phyloP scores from a whole-genome alignment of 1,140 invertebrate species.

The Glossosoma conforme region DNA sequence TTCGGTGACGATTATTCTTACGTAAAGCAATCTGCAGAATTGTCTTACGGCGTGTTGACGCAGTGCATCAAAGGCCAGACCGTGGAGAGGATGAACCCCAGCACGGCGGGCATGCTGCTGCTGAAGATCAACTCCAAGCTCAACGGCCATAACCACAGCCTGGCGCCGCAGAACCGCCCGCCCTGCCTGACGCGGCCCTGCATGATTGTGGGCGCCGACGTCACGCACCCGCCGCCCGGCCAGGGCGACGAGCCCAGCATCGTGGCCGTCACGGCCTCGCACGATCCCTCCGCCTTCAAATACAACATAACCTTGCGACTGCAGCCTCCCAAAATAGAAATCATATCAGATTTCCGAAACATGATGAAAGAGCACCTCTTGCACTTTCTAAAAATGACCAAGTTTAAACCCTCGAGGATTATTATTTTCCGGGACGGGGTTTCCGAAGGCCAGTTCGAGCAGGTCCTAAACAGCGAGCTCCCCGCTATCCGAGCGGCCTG shows the following conservation, averaged over 20 bases:
- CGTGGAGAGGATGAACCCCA: conserved; percentile 37
- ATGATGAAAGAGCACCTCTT: conserved; percentile 54
- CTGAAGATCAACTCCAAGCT: conserved; percentile 81
- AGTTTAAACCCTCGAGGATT: conserved; percentile 54
- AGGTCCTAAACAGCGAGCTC: conserved; percentile 58
- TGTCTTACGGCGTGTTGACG: conserved; percentile 64
- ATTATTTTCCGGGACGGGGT: conserved; percentile 85
- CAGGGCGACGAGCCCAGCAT: conserved; percentile 70
- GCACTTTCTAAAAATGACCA: conserved; percentile 46
- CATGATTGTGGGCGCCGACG: conserved; percentile 82
- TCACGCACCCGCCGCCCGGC: conserved; percentile 79
- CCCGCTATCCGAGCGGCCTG: conserved; percentile 65
- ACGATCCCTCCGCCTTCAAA: conserved; percentile 57
- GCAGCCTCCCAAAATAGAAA: conserved; percentile 62
- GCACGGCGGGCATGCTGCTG: conserved; percentile 62
- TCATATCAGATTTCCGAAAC: conserved; percentile 67
- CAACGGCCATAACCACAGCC: conserved; percentile 73
- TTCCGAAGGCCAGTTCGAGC: conserved; percentile 77
- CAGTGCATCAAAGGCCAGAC: conserved; percentile 64
- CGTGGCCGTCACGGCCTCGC: conserved; percentile 73
- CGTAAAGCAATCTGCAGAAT: conserved; percentile 64
- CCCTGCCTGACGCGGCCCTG: conserved; percentile 38
- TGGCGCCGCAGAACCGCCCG: conserved; percentile 36
- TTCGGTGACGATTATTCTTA: conserved; percentile 42
- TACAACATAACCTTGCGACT: conserved; percentile 69